phyloP scores from a whole-genome alignment of 2,888 invertebrate genomes.

The Oscheius sp. region DNA sequence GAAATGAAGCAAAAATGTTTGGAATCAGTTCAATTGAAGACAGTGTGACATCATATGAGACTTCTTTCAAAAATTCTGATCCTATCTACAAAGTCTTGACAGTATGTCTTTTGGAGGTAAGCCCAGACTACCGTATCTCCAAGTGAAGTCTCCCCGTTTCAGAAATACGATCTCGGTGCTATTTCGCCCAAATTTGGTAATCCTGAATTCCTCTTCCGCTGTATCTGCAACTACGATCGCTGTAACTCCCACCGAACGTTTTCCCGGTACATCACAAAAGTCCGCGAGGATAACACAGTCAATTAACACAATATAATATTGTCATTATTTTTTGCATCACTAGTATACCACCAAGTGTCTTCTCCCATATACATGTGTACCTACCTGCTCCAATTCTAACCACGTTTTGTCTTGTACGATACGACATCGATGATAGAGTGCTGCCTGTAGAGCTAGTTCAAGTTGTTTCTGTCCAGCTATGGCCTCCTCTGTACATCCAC shows the following conservation, averaged over 20 bases:
- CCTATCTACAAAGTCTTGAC: constrained; percentile 55
- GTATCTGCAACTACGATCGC: constrained; percentile 65
- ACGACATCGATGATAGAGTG: constrained; percentile 27
- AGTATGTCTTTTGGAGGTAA: constrained; percentile 63
- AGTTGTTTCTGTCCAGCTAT: constrained; percentile 28
- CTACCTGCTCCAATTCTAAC: constrained; percentile 33
- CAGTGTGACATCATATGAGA: constrained; percentile 48
- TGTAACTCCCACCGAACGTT: constrained; percentile 50
- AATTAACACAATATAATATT: background rate
- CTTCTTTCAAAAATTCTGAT: constrained; percentile 45
- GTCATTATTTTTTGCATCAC: constrained; percentile 1
- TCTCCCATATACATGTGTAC: constrained; percentile 14
- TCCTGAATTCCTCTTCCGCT: constrained; percentile 62
- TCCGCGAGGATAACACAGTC: constrained; percentile 23
- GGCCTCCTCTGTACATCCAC: constrained; percentile 18
- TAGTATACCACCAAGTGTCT: constrained; percentile 1
- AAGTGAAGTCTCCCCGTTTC: constrained; percentile 20
- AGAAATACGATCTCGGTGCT: constrained; percentile 57
- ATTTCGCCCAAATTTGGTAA: constrained; percentile 41
- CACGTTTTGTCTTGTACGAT: constrained; percentile 31
- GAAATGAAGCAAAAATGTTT: constrained; percentile 36
- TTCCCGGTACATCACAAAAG: constrained; percentile 27
- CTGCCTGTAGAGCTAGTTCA: constrained; percentile 19
- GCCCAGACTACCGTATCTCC: background rate
- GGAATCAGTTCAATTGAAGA: constrained; percentile 49